These are phyloP conservation scores for Mesocentrotus franciscanus DNA, from an alignment of 53 echinoderm and acorn worm species.

Conservation along the genomic window DNA sequence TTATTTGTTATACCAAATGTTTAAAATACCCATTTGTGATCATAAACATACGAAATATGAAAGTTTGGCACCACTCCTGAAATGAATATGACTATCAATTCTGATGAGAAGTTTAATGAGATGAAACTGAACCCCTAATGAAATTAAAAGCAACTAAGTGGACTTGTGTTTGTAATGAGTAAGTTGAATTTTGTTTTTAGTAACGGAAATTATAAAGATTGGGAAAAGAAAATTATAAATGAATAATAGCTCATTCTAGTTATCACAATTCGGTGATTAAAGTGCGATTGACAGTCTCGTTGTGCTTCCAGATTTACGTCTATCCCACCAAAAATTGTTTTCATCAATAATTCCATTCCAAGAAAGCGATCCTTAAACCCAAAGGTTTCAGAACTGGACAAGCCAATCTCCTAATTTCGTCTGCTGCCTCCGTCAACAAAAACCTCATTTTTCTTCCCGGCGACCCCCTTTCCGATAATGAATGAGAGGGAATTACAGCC, in stretches of 20 bases:
- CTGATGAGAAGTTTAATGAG: too few relatives aligned
- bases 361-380: background rate
- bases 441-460: background rate
- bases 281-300: background rate
- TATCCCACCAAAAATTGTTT: background rate
- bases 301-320: background rate
- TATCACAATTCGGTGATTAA: background rate
- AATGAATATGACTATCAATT: too few relatives aligned
- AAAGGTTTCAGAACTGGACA: constrained; percentile 23
- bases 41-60: too few relatives aligned
- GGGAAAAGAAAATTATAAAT: too few relatives aligned
- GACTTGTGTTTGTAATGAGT: too few relatives aligned
- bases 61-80: too few relatives aligned
- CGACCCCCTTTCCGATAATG: constrained; percentile 55
- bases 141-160: too few relatives aligned
- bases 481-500: constrained; percentile 39
- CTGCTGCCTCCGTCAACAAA: constrained; percentile 34
- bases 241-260: background rate
- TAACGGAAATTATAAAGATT: too few relatives aligned
- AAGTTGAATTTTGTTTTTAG: too few relatives aligned
- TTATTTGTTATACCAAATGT: too few relatives aligned
- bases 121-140: too few relatives aligned
- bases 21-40: too few relatives aligned
- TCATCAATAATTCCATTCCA: constrained; percentile 11
- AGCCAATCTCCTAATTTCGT: constrained; percentile 56